Evolutionary conservation across 1,140 invertebrate genomes (phyloP).

Genomic region (Leptinotarsa defecta): DNA sequence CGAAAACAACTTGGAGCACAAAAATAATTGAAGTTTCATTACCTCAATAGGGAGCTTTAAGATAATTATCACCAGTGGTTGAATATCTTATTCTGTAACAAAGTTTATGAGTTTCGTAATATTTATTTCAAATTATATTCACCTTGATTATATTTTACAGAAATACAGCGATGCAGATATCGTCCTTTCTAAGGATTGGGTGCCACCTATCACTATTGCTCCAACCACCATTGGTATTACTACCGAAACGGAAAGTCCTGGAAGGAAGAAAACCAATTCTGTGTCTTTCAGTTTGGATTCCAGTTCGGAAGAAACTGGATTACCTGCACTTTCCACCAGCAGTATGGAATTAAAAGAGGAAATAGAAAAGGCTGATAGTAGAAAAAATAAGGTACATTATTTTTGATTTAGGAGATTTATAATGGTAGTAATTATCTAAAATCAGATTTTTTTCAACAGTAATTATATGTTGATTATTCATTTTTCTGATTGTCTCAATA

Average conservation of each 20-base stretch:
- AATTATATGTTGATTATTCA: too few relatives aligned
- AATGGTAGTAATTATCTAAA: too few relatives aligned
- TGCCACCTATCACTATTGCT: conserved; percentile 77
- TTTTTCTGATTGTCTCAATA: too few relatives aligned
- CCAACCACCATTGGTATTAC: conserved; percentile 63
- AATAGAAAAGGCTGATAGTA: conserved; percentile 59
- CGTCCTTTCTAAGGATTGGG: conserved; percentile 80
- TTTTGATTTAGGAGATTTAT: too few relatives aligned
- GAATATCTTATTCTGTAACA: too few relatives aligned
- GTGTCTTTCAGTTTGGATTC: conserved; percentile 76
- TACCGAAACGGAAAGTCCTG: conserved; percentile 51
- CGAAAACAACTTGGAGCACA: too few relatives aligned
- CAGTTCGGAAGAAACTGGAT: conserved; percentile 55
- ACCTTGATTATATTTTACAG: conserved; percentile 29
- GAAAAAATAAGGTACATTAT: conserved; percentile 67
- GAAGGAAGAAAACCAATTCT: conserved; percentile 72
- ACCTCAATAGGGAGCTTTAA: too few relatives aligned
- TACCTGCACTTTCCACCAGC: conserved; percentile 41
- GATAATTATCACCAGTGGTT: too few relatives aligned
- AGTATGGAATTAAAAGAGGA: conserved; percentile 59
- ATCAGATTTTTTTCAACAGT: too few relatives aligned
- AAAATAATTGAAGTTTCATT: too few relatives aligned
- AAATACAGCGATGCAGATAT: conserved; percentile 82
- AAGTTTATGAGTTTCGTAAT: neutral
- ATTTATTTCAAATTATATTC: neutral